phyloP scores from a whole-genome alignment of 1,140 invertebrate species.

The Protaetia brevitarsis region DNA sequence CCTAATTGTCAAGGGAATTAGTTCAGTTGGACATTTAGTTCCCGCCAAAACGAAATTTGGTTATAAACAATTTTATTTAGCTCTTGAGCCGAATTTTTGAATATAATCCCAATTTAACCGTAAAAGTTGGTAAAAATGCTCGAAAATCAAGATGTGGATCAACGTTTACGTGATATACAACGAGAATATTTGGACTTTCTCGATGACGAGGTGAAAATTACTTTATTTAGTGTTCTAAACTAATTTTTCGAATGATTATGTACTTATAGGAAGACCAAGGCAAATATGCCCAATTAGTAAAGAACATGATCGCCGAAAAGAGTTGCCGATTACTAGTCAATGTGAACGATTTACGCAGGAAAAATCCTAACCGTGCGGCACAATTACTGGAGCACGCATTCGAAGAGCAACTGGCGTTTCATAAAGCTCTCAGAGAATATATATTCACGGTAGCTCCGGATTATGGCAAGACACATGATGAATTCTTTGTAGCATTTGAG shows the following conservation, averaged over 20 bases:
- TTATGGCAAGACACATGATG: conserved; percentile 79
- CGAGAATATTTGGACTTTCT: conserved; percentile 91
- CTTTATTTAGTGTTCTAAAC: not conserved
- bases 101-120: no score
- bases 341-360: conserved; percentile 91
- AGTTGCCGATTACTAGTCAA: conserved; percentile 80
- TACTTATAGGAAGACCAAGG: conserved; percentile 77
- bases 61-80: no score
- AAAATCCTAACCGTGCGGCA: conserved; percentile 72
- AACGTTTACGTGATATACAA: conserved; percentile 75
- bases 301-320: conserved; percentile 89
- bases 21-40: not conserved
- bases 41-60: not conserved
- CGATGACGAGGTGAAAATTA: conserved; percentile 80
- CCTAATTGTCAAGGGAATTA: not conserved
- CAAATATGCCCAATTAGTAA: conserved; percentile 79
- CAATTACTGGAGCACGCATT: conserved; percentile 87
- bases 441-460: conserved; percentile 77
- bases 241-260: conserved; percentile 25
- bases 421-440: conserved; percentile 88
- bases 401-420: conserved; percentile 90
- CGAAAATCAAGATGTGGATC: conserved; percentile 59
- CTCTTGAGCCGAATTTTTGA: no score
- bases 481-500: conserved; percentile 95
- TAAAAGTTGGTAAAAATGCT: no score